Conservation (phyloP, 2,797 vertebrate species). For the Scyliorhinus canicula region DNA sequence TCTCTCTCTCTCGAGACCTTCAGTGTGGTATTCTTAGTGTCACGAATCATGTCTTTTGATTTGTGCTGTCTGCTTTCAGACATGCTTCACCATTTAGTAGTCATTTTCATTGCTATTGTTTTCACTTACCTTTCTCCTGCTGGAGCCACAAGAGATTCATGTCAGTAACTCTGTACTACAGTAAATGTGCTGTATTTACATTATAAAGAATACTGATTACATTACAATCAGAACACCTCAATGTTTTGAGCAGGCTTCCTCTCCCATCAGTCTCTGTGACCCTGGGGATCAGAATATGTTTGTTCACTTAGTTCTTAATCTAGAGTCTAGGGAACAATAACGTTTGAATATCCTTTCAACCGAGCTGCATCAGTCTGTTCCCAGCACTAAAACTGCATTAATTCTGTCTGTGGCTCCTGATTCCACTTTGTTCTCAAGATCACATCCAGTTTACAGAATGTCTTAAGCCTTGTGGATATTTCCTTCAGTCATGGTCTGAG, state of each 20-base stretch:
- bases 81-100: conserved; percentile 21
- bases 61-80: neutral
- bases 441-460: neutral
- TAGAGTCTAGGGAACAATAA: conserved; percentile 1
- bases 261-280: neutral
- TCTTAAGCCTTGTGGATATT: too few species aligned
- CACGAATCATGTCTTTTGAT: conserved; percentile 4
- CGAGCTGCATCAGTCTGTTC: neutral
- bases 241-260: neutral
- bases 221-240: neutral
- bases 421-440: neutral
- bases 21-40: neutral
- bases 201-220: neutral
- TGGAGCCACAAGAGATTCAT: neutral
- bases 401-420: neutral
- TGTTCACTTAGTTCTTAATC: neutral
- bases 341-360: neutral
- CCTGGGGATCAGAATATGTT: neutral
- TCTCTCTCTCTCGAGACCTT: neutral
- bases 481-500: too few species aligned
- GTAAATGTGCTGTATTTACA: neutral
- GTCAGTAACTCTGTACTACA: neutral
- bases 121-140: neutral
- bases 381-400: neutral
- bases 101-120: neutral